phyloP scores from a whole-genome alignment of 2,888 invertebrate species.

The Tachina fera region DNA sequence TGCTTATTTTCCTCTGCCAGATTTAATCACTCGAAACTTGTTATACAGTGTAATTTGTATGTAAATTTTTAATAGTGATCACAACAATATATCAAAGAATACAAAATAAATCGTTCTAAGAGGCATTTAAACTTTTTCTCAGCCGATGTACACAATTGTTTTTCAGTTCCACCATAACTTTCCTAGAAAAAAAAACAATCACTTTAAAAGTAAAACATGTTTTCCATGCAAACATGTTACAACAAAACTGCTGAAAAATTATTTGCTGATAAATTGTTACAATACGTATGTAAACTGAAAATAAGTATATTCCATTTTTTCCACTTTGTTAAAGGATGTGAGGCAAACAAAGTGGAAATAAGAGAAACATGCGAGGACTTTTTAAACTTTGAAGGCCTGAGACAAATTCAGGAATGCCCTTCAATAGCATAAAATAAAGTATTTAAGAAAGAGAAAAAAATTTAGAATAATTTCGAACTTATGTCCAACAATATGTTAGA shows the following conservation, averaged over 20 bases:
- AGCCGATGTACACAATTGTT: background rate
- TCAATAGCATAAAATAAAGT: no score
- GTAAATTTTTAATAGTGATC: no score
- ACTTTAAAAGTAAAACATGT: conserved; percentile 57
- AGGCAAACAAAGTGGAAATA: conserved; percentile 31
- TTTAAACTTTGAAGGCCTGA: background rate
- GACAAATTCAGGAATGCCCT: background rate
- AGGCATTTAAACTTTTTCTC: no score
- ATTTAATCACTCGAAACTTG: no score
- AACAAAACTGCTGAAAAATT: conserved; percentile 73
- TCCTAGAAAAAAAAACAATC: conserved; percentile 16
- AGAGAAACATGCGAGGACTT: conserved; percentile 1
- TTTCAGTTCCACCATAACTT: conserved; percentile 25
- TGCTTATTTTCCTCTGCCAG: no score
- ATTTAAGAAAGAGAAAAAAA: background rate
- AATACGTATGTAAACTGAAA: conserved; percentile 61
- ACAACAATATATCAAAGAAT: no score
- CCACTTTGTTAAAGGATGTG: conserved; percentile 40
- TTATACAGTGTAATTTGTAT: no score
- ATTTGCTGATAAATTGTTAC: conserved; percentile 69
- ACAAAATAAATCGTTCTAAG: no score
- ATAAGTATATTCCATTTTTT: conserved; percentile 40
- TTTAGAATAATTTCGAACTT: no score
- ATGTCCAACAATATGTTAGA: no score
- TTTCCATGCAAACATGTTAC: conserved; percentile 59